Evolutionary conservation across 2,113 vertebrate species (phyloP), one percentile per base, ranked within the genome.

Genomic region (Pongo pygmaeus): DNA sequence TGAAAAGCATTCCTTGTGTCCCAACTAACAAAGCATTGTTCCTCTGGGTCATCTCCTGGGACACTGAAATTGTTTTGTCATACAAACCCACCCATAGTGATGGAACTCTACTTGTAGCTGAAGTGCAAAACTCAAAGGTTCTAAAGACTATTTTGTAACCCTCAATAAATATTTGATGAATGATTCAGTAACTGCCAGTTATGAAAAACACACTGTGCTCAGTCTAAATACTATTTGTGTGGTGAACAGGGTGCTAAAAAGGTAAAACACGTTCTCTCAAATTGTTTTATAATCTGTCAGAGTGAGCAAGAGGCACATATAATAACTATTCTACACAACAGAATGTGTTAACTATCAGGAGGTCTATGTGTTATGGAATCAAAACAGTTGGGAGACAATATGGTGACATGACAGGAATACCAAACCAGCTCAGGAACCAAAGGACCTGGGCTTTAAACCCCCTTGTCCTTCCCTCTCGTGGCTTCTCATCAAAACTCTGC

Each of bases 11-110:
- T 77, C 40, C 87, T 75, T 75, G 91, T 74, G 40, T 90, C 87
- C 91, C 87, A 43, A 78, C 77, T 85, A 93, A 83, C 86, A 89
- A 93, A 92, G 46, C 74, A 64, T 38, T 96, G 46, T 93, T 94
- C 81, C 86, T 93, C 86, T 94, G 89, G 96, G 89, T 93, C 89
- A 89, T 93, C 92, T 96, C 97, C 93, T 23, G 30, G 97, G 92
- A 96, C 90, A 91, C 84, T 10, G 43, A 81, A 84, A 77, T 48
- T 87, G 90, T 88, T 95, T 50, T 80, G 84, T 85, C 77, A 43
- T 1, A 92, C 35, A 89, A 92, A 91, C 86, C 77, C 84, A 87
- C n/a, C 55, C 92, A 27, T 0, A 4, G 81, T 46, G 72, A 91
- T 6, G 8, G 11, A 83, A 35, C 25, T 57, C 50, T 6, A 40